Evolutionary conservation across 2,113 vertebrate species (phyloP).

Genomic region (Callorhinus ursinus): DNA sequence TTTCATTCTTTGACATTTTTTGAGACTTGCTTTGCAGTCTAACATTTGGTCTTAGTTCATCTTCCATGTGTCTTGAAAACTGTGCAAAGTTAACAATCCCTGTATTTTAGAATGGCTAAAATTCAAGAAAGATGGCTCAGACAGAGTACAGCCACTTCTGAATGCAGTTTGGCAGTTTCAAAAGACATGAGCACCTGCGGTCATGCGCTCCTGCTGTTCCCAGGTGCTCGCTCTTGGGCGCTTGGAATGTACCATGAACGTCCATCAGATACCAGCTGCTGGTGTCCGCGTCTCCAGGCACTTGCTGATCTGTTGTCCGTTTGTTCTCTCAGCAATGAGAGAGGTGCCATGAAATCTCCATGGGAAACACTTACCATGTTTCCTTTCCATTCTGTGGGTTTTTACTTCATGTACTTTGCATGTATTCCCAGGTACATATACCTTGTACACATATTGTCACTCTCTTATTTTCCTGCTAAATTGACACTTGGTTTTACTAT

Average conservation of each 20-base stretch:
- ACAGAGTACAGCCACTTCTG: rapidly evolving
- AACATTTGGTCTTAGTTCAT: neutral
- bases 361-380: rapidly evolving
- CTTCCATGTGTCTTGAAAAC: neutral
- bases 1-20: neutral
- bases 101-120: rapidly evolving
- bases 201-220: rapidly evolving
- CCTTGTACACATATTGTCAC: rapidly evolving
- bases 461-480: neutral
- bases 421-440: rapidly evolving
- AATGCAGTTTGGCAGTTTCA: neutral
- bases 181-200: rapidly evolving
- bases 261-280: rapidly evolving
- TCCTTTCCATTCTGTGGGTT: rapidly evolving
- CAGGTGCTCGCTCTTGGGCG: rapidly evolving
- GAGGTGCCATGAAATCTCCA: rapidly evolving
- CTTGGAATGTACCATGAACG: rapidly evolving
- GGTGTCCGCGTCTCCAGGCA: rapidly evolving
- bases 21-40: neutral
- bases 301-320: neutral
- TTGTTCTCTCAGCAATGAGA: rapidly evolving
- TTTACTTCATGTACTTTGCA: rapidly evolving
- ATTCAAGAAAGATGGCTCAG: neutral
- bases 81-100: rapidly evolving
- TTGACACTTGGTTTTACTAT: rapidly evolving